phyloP scores from a whole-genome alignment of 2,113 vertebrate genomes.

The Jaculus jaculus region DNA sequence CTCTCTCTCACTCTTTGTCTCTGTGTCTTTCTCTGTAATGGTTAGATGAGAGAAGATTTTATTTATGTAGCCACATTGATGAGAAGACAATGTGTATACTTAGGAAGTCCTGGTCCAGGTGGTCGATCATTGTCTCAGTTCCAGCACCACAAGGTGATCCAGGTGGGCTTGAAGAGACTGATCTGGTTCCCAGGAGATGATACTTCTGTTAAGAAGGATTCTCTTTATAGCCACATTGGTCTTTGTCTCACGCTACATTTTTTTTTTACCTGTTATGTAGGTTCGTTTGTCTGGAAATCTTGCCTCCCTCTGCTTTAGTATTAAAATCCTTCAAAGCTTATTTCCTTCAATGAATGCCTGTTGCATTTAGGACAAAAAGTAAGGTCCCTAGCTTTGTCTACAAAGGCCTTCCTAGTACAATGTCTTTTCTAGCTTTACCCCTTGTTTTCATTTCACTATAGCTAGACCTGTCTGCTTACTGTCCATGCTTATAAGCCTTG shows the following conservation, averaged over 20 bases:
- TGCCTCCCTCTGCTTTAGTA: background rate
- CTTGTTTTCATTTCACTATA: background rate
- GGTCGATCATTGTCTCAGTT: too few species aligned
- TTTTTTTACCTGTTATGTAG: background rate
- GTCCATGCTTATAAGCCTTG: background rate
- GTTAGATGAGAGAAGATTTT: too few species aligned
- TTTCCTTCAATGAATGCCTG: background rate
- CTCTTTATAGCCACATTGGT: background rate
- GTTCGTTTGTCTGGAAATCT: conserved; percentile 7
- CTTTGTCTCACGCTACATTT: background rate
- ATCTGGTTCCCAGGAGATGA: too few species aligned
- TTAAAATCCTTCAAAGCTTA: conserved; percentile 26
- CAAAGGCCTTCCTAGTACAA: background rate
- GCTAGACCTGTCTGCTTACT: background rate
- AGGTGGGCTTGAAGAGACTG: too few species aligned
- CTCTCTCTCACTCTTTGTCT: background rate
- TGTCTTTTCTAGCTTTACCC: background rate
- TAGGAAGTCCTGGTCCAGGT: too few species aligned
- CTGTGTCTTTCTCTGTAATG: too few species aligned
- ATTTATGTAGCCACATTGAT: too few species aligned
- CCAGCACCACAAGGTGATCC: too few species aligned
- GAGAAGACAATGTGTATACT: too few species aligned
- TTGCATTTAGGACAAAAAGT: background rate
- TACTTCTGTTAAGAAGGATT: background rate
- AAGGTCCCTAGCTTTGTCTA: background rate